A percentile compares a stretch with the other conserved stretches of the same genome.
These are phyloP conservation scores for Neolamprologus ventralis DNA, from an alignment of 2,113 vertebrate genomes.

Conservation along the genomic window DNA sequence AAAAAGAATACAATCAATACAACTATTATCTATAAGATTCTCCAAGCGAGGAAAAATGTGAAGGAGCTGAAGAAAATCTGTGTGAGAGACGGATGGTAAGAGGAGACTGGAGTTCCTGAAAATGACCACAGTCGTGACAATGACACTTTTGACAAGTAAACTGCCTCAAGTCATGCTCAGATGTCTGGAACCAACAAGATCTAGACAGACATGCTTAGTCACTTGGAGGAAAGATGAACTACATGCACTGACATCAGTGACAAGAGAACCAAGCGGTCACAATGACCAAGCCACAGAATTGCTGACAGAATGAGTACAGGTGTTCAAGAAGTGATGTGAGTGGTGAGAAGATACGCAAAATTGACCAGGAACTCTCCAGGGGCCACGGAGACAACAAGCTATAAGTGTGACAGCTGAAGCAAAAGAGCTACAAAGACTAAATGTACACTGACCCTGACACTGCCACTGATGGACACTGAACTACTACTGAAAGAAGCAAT, in stretches of 20 bases:
- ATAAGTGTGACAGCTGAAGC: not conserved
- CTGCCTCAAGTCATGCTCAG: not conserved
- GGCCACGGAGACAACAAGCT: not conserved
- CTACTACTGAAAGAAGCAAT: not conserved
- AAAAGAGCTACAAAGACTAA: not conserved
- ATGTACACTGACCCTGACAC: not conserved
- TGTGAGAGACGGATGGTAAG: not conserved
- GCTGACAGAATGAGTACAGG: slow-evolving; percentile 8
- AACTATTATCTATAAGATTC: not conserved
- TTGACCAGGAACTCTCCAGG: not conserved
- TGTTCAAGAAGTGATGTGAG: not conserved
- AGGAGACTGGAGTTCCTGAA: not conserved
- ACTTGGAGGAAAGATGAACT: not conserved
- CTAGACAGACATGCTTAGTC: not conserved
- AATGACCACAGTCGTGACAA: not conserved
- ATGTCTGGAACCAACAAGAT: not conserved
- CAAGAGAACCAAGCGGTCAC: not conserved
- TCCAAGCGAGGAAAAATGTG: not conserved
- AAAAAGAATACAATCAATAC: not conserved
- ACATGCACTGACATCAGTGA: not conserved
- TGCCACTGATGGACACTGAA: not conserved
- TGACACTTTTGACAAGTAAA: not conserved
- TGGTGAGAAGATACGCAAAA: not conserved
- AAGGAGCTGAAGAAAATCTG: not conserved
- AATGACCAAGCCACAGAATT: not conserved